Percentiles rank a stretch among this genome's conserved stretches.
Conservation (phyloP, 1,140 invertebrate genomes). For the Apis cerana region DNA sequence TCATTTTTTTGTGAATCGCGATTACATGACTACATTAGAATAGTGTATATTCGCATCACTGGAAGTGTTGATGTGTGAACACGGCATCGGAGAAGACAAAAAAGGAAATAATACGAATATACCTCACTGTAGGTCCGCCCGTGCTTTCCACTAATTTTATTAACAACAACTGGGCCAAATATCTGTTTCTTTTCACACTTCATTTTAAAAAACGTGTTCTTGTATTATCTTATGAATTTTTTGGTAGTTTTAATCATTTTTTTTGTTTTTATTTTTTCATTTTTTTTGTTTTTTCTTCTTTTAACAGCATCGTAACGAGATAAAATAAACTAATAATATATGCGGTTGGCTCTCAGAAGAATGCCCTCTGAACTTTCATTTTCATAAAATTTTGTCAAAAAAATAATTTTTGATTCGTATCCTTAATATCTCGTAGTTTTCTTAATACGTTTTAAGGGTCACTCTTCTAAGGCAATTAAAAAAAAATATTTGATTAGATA, state of each 20-base stretch:
- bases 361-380: conserved; percentile 28
- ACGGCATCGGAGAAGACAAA: conserved; percentile 52
- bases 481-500: neutral
- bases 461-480: conserved; percentile 42
- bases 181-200: neutral
- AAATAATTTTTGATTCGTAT: conserved; percentile 49
- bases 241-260: too few species aligned
- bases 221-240: neutral
- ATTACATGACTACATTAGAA: conserved; percentile 53
- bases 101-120: conserved; percentile 51
- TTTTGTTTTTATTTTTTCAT: neutral
- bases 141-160: conserved; percentile 58
- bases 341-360: conserved; percentile 31
- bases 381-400: conserved; percentile 57
- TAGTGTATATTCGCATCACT: conserved; percentile 49
- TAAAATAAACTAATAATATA: neutral
- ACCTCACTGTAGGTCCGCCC: conserved; percentile 36
- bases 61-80: conserved; percentile 54
- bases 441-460: conserved; percentile 38
- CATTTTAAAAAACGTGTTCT: conserved; percentile 2
- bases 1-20: conserved; percentile 32
- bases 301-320: neutral
- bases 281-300: neutral
- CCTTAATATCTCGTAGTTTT: conserved; percentile 26
- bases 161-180: conserved; percentile 63